Evolutionary conservation across 2,113 vertebrate species (phyloP).

Genomic region (Apteryx owenii): DNA sequence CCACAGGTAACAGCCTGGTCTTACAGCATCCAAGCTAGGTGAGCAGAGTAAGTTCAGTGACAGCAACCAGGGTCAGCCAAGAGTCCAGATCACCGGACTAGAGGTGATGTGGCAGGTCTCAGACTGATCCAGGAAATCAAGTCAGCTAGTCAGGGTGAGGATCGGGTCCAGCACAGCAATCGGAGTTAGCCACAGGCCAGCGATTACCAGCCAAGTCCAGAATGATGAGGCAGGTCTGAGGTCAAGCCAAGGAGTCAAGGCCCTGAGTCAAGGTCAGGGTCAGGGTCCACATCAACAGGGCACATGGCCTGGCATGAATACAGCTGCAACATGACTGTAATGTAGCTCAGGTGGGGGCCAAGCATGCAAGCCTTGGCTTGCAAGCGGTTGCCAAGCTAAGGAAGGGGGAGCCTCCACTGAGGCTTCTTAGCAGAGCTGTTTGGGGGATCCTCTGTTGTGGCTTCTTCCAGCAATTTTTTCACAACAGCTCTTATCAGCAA

Average conservation of each 20-base stretch:
- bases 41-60: background rate
- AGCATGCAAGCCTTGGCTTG: background rate
- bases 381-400: background rate
- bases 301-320: background rate
- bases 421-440: background rate
- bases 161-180: too few species aligned
- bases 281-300: background rate
- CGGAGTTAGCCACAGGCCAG: too few species aligned
- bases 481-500: background rate
- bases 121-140: too few species aligned
- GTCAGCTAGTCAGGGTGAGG: too few species aligned
- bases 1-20: too few species aligned
- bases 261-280: background rate
- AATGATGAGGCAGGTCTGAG: background rate
- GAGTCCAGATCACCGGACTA: too few species aligned
- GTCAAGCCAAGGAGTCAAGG: rapidly evolving
- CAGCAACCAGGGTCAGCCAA: too few species aligned
- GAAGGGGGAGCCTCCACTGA: rapidly evolving
- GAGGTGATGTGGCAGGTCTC: too few species aligned
- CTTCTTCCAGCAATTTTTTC: background rate
- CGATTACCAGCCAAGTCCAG: background rate
- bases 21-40: background rate
- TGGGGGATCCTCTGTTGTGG: background rate
- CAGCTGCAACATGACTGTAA: rapidly evolving
- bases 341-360: background rate